Percentiles rank a stretch among this genome's conserved stretches.
These are phyloP conservation scores for Liopterus haemorrhoidalis DNA, from an alignment of 2,888 invertebrate species.

Conservation along the genomic window DNA sequence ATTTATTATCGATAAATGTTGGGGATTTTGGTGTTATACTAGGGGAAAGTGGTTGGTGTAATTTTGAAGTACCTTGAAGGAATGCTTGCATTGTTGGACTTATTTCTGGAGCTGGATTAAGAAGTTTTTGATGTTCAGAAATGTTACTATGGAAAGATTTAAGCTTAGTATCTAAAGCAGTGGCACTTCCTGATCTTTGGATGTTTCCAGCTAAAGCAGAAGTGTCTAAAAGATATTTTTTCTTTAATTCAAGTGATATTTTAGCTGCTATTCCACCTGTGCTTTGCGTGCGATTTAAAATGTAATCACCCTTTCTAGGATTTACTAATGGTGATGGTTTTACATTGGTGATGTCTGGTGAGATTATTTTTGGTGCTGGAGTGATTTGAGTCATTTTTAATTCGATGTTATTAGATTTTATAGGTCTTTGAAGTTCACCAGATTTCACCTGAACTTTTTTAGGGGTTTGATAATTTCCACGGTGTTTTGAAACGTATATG, in stretches of 20 bases:
- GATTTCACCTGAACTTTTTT: conserved; percentile 59
- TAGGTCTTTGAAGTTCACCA: conserved; percentile 46
- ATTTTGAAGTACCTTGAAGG: conserved; percentile 48
- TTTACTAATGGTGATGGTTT: conserved; percentile 47
- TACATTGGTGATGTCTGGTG: conserved; percentile 23
- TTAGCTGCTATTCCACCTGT: conserved; percentile 85
- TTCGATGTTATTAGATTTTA: conserved; percentile 44
- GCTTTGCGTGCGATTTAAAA: conserved; percentile 75
- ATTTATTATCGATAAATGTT: conserved; percentile 15
- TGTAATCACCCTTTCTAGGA: conserved; percentile 64
- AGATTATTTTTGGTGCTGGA: conserved; percentile 37
- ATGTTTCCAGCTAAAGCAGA: conserved; percentile 61
- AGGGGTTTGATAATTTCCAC: conserved; percentile 44
- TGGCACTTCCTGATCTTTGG: conserved; percentile 75
- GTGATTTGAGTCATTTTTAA: conserved; percentile 46
- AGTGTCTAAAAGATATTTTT: conserved; percentile 74
- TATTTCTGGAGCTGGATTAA: conserved; percentile 69
- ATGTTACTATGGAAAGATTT: conserved; percentile 80
- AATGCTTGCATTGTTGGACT: conserved; percentile 66
- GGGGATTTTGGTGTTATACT: conserved; percentile 27
- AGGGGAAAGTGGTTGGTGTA: conserved; percentile 43
- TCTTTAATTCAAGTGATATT: conserved; percentile 78
- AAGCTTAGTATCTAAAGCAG: conserved; percentile 77
- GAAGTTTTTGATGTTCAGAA: conserved; percentile 79
- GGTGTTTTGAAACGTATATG: conserved; percentile 51